Conservation (phyloP, 1,140 invertebrate genomes). For the Drosophila leontia region DNA sequence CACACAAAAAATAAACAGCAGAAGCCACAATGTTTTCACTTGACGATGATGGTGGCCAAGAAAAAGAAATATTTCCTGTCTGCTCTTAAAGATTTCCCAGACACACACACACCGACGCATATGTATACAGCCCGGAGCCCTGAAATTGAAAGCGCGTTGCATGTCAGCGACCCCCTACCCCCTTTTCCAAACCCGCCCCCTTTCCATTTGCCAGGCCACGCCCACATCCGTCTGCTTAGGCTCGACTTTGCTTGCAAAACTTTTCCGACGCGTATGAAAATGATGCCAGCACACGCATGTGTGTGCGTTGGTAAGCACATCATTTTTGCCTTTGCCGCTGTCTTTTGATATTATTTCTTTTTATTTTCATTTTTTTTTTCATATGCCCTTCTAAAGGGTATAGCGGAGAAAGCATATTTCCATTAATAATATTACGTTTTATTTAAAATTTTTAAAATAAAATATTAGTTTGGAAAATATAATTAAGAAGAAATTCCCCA, state of each 20-base stretch:
- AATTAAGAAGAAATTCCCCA: no score
- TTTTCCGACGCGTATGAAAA: slow-evolving; percentile 70
- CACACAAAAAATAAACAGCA: slow-evolving; percentile 41
- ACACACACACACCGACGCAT: slow-evolving; percentile 47
- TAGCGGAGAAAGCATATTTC: background rate
- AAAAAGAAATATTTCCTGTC: slow-evolving; percentile 76
- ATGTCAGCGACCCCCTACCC: slow-evolving; percentile 70
- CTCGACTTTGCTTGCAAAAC: slow-evolving; percentile 58
- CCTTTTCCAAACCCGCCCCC: background rate
- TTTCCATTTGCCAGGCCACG: slow-evolving; percentile 16
- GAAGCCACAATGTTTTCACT: slow-evolving; percentile 59
- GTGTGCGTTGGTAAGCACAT: slow-evolving; percentile 51
- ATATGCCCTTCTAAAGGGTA: slow-evolving; percentile 4
- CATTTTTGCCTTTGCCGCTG: slow-evolving; percentile 55
- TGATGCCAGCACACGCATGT: slow-evolving; percentile 69
- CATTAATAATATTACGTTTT: no score
- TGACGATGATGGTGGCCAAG: slow-evolving; percentile 47
- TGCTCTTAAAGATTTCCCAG: slow-evolving; percentile 79
- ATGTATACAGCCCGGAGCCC: slow-evolving; percentile 25
- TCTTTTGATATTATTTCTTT: slow-evolving; percentile 62
- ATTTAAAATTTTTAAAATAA: background rate
- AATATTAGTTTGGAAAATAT: background rate
- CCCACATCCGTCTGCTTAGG: slow-evolving; percentile 49
- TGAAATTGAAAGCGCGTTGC: slow-evolving; percentile 80
- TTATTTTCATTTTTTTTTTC: slow-evolving; percentile 5